phyloP scores from a whole-genome alignment of 2,888 invertebrate species.

The Aethes cnicana region DNA sequence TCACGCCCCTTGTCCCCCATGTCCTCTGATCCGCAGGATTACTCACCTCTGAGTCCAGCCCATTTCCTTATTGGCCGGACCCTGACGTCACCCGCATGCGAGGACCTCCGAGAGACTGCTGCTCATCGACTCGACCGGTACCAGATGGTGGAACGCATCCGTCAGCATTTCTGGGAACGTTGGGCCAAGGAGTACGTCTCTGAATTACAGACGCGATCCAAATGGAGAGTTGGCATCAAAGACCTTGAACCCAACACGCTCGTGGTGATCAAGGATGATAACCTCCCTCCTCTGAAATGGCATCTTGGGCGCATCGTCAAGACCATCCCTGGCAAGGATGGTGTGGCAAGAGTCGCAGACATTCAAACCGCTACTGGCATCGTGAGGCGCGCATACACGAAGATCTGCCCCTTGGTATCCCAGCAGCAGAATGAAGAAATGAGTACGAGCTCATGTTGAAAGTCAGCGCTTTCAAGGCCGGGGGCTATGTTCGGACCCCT shows the following conservation, averaged over 20 bases:
- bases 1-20: not conserved
- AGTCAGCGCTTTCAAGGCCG: constrained; percentile 21
- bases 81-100: constrained; percentile 2
- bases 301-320: too few relatives aligned
- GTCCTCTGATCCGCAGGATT: not conserved
- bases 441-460: not conserved
- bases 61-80: constrained; percentile 31
- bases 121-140: not conserved
- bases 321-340: too few relatives aligned
- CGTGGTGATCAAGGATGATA: not conserved
- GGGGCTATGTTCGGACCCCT: too few relatives aligned
- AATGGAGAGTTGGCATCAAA: not conserved
- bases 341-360: too few relatives aligned
- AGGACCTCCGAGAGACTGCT: not conserved
- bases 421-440: constrained; percentile 4
- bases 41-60: not conserved
- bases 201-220: not conserved
- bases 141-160: constrained; percentile 10
- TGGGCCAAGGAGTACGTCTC: constrained; percentile 18
- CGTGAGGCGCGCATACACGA: constrained; percentile 9
- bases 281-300: too few relatives aligned
- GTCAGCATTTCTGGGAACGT: constrained; percentile 16
- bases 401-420: constrained; percentile 17
- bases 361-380: not conserved
- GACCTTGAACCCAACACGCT: not conserved